Evolutionary conservation across 2,113 vertebrate genomes (phyloP).

Genomic region (Daboia siamensis): DNA sequence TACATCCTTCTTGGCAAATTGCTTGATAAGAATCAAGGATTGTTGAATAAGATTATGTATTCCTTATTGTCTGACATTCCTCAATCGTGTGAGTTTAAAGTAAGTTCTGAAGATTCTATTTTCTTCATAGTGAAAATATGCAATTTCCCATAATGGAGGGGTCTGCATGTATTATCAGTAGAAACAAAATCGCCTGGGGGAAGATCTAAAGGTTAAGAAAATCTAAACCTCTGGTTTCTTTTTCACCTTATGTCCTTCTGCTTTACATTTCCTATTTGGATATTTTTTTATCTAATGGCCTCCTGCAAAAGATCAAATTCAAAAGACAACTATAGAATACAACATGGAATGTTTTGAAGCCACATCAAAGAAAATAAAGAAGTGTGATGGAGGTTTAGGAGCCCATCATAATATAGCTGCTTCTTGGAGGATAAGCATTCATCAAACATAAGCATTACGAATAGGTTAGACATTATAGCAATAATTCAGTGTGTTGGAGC

Average conservation of each 20-base stretch:
- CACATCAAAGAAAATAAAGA: slow-evolving; percentile 21
- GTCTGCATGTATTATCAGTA: neutral
- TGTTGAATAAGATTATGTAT: neutral
- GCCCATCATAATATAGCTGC: slow-evolving; percentile 10
- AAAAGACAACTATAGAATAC: slow-evolving; percentile 15
- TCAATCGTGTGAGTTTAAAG: slow-evolving; percentile 8
- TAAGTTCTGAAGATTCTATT: slow-evolving; percentile 4
- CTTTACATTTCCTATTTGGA: slow-evolving; percentile 20
- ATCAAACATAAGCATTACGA: neutral
- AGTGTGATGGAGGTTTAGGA: slow-evolving; percentile 9
- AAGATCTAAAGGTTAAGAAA: neutral
- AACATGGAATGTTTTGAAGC: slow-evolving; percentile 7
- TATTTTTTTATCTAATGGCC: slow-evolving; percentile 19
- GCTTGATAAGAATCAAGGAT: slow-evolving; percentile 15
- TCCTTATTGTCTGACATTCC: slow-evolving; percentile 11
- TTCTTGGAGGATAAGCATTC: neutral
- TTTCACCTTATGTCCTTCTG: slow-evolving; percentile 8
- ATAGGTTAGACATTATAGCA: neutral
- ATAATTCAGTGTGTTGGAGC: neutral
- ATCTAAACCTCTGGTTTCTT: slow-evolving; percentile 17
- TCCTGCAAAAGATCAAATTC: slow-evolving; percentile 30
- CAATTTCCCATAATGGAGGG: neutral
- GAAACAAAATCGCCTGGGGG: neutral
- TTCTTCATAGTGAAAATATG: slow-evolving; percentile 11
- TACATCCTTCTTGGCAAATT: neutral